Percentiles rank a stretch among this genome's conserved stretches.
Evolutionary conservation across 2,113 vertebrate species (phyloP).

Genomic region (Stegastes partitus): DNA sequence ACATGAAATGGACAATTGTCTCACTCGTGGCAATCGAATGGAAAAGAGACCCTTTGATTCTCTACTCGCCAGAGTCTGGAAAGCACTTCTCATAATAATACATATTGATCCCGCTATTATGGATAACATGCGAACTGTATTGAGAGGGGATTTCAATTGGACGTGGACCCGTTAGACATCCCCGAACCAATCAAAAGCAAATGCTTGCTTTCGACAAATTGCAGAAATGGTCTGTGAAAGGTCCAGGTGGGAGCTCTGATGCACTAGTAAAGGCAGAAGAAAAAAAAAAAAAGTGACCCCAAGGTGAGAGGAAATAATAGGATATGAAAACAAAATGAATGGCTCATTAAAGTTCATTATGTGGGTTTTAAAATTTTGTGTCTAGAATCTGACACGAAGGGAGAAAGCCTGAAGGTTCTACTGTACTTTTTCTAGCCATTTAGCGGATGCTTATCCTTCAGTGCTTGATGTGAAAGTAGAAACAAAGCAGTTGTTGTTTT

Average conservation of each 20-base stretch:
- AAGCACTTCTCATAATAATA: neutral
- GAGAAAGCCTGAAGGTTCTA: neutral
- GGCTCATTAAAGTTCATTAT: constrained; percentile 35
- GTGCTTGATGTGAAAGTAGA: neutral
- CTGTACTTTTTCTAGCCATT: neutral
- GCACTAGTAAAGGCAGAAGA: neutral
- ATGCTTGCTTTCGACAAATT: constrained; percentile 15
- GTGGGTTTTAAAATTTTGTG: neutral
- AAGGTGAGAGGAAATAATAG: constrained; percentile 25
- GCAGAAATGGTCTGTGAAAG: constrained; percentile 31
- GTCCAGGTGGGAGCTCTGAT: constrained; percentile 37
- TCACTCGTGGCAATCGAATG: neutral
- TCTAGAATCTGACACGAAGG: neutral
- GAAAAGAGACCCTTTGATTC: neutral
- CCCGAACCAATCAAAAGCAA: constrained; percentile 33
- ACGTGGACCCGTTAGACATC: constrained; percentile 23
- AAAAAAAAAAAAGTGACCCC: constrained; percentile 24
- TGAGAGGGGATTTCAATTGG: constrained; percentile 15
- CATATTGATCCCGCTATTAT: constrained; percentile 13
- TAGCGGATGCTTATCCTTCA: neutral
- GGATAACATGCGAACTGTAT: neutral
- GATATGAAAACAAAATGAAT: constrained; percentile 34
- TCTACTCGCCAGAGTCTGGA: neutral
- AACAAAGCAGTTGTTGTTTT: neutral
- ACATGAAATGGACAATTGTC: neutral